Evolutionary conservation across 2,113 vertebrate genomes (phyloP).

Genomic region (Anas platyrhynchos): DNA sequence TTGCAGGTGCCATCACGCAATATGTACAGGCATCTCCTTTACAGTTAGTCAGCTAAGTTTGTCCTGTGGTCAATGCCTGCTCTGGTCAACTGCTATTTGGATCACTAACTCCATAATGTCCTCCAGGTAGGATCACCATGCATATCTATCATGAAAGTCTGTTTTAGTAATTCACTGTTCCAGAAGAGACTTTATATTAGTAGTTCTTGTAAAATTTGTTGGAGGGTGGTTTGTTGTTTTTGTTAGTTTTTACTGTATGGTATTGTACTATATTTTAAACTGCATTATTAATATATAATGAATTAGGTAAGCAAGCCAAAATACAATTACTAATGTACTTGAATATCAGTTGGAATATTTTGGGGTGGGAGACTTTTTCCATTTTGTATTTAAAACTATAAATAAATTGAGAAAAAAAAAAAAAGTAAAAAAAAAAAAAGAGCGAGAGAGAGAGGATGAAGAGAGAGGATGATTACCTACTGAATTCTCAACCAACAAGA

Average conservation of each 20-base stretch:
- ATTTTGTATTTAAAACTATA: background rate
- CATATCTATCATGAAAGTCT: background rate
- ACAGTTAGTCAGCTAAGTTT: background rate
- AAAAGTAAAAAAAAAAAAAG: too few species aligned
- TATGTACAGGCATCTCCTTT: background rate
- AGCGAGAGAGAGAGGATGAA: too few species aligned
- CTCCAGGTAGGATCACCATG: background rate
- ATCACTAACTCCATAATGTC: background rate
- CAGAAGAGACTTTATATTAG: background rate
- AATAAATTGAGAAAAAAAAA: background rate
- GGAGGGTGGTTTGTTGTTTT: background rate
- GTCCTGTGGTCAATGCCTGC: background rate
- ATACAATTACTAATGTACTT: background rate
- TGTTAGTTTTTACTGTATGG: background rate
- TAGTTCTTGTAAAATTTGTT: background rate
- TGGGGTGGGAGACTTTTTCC: background rate
- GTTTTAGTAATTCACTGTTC: background rate
- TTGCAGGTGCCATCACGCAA: background rate
- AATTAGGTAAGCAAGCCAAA: background rate
- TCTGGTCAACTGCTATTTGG: background rate
- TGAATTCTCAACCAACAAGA: background rate
- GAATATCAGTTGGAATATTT: background rate
- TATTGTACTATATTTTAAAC: background rate
- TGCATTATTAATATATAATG: background rate
- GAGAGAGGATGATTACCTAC: background rate